Base-by-base conservation (phyloP, 2,888 invertebrate species). In the Caenorhabditis drosophilae region DNA sequence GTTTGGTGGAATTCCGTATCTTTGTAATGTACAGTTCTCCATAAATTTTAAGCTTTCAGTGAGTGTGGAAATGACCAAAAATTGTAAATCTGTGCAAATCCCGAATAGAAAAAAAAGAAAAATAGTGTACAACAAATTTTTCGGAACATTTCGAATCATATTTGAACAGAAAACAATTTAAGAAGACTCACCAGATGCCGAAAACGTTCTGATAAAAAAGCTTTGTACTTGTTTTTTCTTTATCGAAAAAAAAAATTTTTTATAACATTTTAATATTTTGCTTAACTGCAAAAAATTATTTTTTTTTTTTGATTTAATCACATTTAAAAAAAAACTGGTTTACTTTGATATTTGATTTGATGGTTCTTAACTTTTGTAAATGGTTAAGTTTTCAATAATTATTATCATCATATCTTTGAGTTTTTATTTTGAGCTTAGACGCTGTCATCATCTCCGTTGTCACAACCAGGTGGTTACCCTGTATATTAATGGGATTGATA, bases 41-140 rank as follows among this genome's bases (percentile, higher is more conserved):
- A 71, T 68, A 3, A 35, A 20, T 6, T 40, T 4, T 20, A 40
- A n/a, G 6, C 20, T 6, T 6, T 20, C 20, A 3, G 40, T 16
- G 2, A 40, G 20, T 18, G 20, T 9, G 4, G 20, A 2, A 18
- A 3, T 9, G 4, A 40, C 12, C 16, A 59, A 18, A 0, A 53
- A 12, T 22, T 56, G 54, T 11, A 71, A 35, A 15, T 56, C 51
- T 20, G 56, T 48, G 11, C 57, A 58, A 9, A 71, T 9, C 44
- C 67, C 71, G 48, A 68, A 44, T 4, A 68, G 6, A 4, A 45
- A 38, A 45, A 58, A 68, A n/a, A 51, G 40, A n/a, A 51, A 51
- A 34, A 66, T 41, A 31, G 67, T 55, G 23, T 61, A 54, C 0
- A 62, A 16, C 15, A 70, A 18, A 45, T 70, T 70, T 1, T 45